Evolutionary conservation across 2,888 invertebrate genomes (phyloP), one percentile per base, ranked within the genome.

Genomic region (Smittia aterrima): DNA sequence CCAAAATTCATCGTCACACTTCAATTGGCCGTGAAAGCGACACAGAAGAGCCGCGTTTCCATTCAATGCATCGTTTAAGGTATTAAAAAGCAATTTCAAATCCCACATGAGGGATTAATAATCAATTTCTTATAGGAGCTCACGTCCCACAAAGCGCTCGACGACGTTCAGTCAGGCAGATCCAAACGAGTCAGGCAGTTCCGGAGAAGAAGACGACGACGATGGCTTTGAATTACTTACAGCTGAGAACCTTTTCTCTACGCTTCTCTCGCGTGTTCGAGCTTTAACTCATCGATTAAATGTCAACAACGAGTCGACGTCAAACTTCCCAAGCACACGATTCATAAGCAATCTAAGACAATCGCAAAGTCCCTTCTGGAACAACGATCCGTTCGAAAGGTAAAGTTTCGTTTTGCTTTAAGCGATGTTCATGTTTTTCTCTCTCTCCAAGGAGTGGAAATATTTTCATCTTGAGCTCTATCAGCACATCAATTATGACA

Each of bases 141-240:
- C 90, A 22, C 84, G 91, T 75, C 91, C 92, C 54, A 84, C 86
- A 24, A 87, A 89, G 76, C 89, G 84, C 76, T 80, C 87, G 67
- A 86, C 87, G 20, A 88, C 90, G 80, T 76, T 79, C 24, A 81
- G 80, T 75, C 82, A 82, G 13, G n/a, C n/a, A 77, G 83, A 83
- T 74, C 89, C 91, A 78, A 91, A 91, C 40, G 95, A 95, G 83
- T 94, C 94, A 76, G 87, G 93, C 77, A 94, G 94, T 81, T 95
- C 95, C 66, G 90, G 95, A 76, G 90, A 95, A 83, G 92, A 92
- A 77, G 94, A 93, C 80, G 90, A 94, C 78, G 93, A 93, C 79
- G 95, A 95, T 80, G 93, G 93, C 77, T 95, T 95, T 85, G 95
- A 95, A 81, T 89, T 94, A 78, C 87, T 95, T 78, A 95, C 95